phyloP scores from a whole-genome alignment of 2,888 invertebrate genomes.

The Megastigmus dorsalis region DNA sequence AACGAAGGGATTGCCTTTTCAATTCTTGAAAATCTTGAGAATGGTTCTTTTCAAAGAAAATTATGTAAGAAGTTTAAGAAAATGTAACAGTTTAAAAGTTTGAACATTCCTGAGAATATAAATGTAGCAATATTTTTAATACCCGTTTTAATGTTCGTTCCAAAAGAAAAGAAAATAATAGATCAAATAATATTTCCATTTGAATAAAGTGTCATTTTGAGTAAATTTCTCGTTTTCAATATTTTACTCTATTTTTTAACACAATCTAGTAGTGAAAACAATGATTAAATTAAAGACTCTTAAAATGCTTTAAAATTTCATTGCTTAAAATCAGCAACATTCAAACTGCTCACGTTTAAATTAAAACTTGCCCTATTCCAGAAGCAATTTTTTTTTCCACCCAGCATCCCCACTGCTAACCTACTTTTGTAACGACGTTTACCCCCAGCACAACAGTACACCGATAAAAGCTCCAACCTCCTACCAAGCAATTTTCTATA shows the following conservation, averaged over 20 bases:
- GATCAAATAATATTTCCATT: neutral
- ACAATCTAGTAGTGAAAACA: neutral
- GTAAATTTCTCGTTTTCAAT: neutral
- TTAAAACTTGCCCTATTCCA: constrained; percentile 19
- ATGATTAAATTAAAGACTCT: too few species aligned
- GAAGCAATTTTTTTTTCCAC: constrained; percentile 27
- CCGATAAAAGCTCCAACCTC: constrained; percentile 19
- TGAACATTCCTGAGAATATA: too few species aligned
- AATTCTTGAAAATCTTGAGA: too few species aligned
- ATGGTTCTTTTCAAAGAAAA: too few species aligned
- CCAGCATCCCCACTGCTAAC: constrained; percentile 22
- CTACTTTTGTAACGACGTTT: constrained; percentile 43
- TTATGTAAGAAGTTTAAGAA: too few species aligned
- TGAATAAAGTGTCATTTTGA: neutral
- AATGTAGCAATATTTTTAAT: too few species aligned
- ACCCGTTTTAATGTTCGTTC: too few species aligned
- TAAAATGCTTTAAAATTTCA: too few species aligned
- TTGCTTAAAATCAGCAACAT: too few species aligned
- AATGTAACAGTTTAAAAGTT: too few species aligned
- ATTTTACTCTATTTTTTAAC: neutral
- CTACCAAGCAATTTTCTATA: constrained; percentile 21
- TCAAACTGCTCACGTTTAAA: neutral
- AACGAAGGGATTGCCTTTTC: too few species aligned
- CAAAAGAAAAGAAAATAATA: too few species aligned
- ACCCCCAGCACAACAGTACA: neutral